Percentiles rank a stretch among this genome's conserved stretches.
Conservation (phyloP, 2,797 vertebrate genomes). For the Cephalopachus bancanus region DNA sequence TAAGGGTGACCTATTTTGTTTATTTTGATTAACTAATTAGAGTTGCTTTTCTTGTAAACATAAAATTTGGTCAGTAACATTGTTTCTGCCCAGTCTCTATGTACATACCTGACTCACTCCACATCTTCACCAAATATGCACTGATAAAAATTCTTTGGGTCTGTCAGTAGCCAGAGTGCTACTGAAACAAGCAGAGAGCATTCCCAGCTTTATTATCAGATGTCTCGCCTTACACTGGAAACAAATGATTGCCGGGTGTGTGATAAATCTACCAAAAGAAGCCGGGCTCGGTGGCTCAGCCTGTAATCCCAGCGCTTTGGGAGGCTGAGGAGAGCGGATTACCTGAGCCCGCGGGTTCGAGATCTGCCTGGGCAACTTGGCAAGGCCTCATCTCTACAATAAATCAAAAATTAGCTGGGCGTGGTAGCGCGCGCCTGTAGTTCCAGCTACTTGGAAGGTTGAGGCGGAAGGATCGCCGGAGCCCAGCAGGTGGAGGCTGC, state of each 20-base stretch:
- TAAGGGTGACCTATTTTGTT: neutral
- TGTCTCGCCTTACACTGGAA: neutral
- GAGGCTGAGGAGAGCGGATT: too few relatives aligned
- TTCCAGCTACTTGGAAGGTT: too few relatives aligned
- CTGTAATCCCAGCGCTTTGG: too few relatives aligned
- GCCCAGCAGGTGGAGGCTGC: too few relatives aligned
- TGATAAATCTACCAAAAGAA: neutral
- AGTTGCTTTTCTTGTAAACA: constrained; percentile 7
- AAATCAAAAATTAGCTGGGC: too few relatives aligned
- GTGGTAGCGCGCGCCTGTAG: too few relatives aligned
- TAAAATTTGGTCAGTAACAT: neutral
- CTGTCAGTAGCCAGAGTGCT: neutral
- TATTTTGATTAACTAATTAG: neutral
- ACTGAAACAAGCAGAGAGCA: neutral
- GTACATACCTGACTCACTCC: neutral
- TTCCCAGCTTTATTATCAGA: neutral
- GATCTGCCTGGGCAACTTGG: too few relatives aligned
- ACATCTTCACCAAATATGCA: neutral
- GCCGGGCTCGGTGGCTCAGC: too few relatives aligned
- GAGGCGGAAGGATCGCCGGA: too few relatives aligned
- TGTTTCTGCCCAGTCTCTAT: neutral
- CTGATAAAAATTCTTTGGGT: neutral
- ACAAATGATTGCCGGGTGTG: neutral
- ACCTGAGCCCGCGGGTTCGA: too few relatives aligned
- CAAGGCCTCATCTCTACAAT: too few relatives aligned